phyloP scores from a whole-genome alignment of 2,113 vertebrate species.

The Sturnira hondurensis region DNA sequence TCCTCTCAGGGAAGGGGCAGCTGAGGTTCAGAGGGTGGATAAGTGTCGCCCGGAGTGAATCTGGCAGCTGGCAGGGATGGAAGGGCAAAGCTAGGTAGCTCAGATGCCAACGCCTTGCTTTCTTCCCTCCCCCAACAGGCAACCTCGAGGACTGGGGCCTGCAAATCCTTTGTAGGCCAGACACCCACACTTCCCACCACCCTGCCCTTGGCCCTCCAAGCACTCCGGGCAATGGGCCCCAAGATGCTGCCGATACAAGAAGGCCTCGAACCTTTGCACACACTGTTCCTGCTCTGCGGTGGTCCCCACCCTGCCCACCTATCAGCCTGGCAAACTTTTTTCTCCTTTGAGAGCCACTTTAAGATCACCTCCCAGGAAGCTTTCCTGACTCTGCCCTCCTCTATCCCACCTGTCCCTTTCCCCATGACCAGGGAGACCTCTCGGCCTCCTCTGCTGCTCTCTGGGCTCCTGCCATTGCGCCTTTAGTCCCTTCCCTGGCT shows the following conservation, averaged over 20 bases:
- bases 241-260: background rate
- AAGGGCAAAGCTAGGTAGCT: fast-evolving
- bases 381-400: background rate
- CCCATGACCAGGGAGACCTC: background rate
- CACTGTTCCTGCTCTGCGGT: fast-evolving
- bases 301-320: background rate
- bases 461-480: background rate
- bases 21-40: background rate
- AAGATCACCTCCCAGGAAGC: background rate
- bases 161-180: background rate
- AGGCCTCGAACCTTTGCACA: background rate
- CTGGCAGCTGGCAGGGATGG: background rate
- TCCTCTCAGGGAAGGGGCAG: background rate
- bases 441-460: background rate
- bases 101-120: background rate
- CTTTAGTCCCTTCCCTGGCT: background rate
- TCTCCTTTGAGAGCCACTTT: background rate
- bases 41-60: background rate
- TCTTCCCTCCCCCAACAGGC: fast-evolving
- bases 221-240: background rate
- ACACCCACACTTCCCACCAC: fast-evolving
- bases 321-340: background rate
- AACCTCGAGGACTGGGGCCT: background rate
- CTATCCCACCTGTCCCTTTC: background rate
- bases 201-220: background rate